Percentiles rank a stretch among this genome's conserved stretches.
Conservation (phyloP, 2,113 vertebrate species). For the Crotalus horridus region DNA sequence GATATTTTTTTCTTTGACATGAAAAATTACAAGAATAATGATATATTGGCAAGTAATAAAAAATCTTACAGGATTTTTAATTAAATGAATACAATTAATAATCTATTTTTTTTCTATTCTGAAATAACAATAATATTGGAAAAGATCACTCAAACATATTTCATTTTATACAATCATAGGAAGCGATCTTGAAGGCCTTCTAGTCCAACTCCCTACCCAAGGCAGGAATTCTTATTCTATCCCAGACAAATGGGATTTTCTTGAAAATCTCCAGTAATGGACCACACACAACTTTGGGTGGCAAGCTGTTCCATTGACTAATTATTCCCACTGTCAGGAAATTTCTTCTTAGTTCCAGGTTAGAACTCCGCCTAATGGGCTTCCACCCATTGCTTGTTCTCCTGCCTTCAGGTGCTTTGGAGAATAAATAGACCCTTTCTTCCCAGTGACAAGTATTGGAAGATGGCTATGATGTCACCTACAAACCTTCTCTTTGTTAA, state of each 20-base stretch:
- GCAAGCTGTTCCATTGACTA: background rate
- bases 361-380: background rate
- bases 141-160: background rate
- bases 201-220: background rate
- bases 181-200: background rate
- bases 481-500: background rate
- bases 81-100: background rate
- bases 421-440: background rate
- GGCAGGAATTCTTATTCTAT: background rate
- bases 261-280: background rate
- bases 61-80: background rate
- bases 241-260: background rate
- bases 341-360: background rate
- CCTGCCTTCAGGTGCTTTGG: background rate
- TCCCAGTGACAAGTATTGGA: background rate
- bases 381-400: background rate
- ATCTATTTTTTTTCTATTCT: background rate
- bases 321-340: background rate
- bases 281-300: background rate
- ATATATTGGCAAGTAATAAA: background rate
- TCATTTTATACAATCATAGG: background rate
- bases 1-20: background rate
- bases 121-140: background rate
- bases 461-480: background rate
- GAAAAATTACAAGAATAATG: background rate